Conservation (phyloP, 1,140 invertebrate species). For the Papilio machaon region DNA sequence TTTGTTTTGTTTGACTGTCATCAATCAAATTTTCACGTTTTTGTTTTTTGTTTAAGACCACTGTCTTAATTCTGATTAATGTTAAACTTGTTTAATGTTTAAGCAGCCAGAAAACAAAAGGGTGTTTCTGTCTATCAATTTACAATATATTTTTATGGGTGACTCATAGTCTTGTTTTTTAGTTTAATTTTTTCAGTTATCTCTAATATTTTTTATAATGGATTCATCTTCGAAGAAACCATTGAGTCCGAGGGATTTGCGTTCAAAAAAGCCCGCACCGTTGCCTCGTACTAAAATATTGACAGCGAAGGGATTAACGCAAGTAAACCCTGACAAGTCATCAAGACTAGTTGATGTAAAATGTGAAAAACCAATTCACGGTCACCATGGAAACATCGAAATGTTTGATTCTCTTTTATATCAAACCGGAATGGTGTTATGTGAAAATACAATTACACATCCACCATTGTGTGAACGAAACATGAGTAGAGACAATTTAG, state of each 20-base stretch:
- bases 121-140: not conserved
- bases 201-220: slow-evolving; percentile 52
- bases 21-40: no score
- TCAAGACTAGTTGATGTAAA: slow-evolving; percentile 71
- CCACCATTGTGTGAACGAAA: no score
- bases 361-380: slow-evolving; percentile 65
- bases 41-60: no score
- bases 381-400: slow-evolving; percentile 60
- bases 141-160: not conserved
- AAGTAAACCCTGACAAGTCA: slow-evolving; percentile 53
- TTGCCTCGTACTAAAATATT: slow-evolving; percentile 67
- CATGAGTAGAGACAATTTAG: no score
- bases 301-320: slow-evolving; percentile 49
- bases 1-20: not conserved
- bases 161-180: not conserved
- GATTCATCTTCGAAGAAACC: slow-evolving; percentile 64
- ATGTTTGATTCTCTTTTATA: slow-evolving; percentile 42
- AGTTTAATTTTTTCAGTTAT: not conserved
- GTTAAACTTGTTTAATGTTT: not conserved
- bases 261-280: slow-evolving; percentile 59
- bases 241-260: slow-evolving; percentile 63
- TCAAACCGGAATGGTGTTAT: no score
- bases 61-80: not conserved
- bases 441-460: no score
- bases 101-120: not conserved